Base-by-base conservation (phyloP, 2,888 invertebrate species). In the Meteorus cinctellus region DNA sequence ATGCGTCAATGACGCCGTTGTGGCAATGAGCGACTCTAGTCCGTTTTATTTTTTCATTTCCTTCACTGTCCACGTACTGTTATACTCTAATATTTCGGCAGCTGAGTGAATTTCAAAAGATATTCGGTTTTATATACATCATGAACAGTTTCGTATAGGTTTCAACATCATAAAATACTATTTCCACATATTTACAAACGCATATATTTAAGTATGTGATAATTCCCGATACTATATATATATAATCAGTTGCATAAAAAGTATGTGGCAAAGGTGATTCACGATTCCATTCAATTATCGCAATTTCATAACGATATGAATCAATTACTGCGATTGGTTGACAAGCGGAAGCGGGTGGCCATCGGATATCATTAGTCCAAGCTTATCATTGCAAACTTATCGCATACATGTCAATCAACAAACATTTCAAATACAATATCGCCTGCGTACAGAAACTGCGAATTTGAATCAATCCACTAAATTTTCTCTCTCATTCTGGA, bases 1-100 rank as follows among this genome's bases (percentile, higher is more conserved):
- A 85, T 75, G 81, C 75, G 80, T 87, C 83, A 87, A 87, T 86
- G 87, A 82, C 76, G 67, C 81, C 85, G 84, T 84, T 87, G 86
- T 87, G 76, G 76, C 77, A 77, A 66, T 74, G 63, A 51, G 75
- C 55, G 69, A 59, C 51, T 29, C 29, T 19, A 8, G 24, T 19
- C 19, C 6, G 19, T 19, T 55, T 19, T 2, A 8, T 19, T 48
- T 48, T 48, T 48, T 48, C n/a, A n/a, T 4, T 55, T 69, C 14
- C 19, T 34, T 19, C 55, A 6, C 16, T 4, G n/a, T 19, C n/a
- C 6, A 3, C 6, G n/a, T 55, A 55, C 19, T 19, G 19, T 55
- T 19, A 19, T 24, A 19, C 55, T 19, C 24, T 24, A 4, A 19
- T 6, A 19, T 19, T 55, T 24, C 19, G 55, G 10, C 55, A 19